These are phyloP conservation scores for Brachymystax lenok DNA, from an alignment of 2,797 vertebrate genomes.

Conservation along the genomic window DNA sequence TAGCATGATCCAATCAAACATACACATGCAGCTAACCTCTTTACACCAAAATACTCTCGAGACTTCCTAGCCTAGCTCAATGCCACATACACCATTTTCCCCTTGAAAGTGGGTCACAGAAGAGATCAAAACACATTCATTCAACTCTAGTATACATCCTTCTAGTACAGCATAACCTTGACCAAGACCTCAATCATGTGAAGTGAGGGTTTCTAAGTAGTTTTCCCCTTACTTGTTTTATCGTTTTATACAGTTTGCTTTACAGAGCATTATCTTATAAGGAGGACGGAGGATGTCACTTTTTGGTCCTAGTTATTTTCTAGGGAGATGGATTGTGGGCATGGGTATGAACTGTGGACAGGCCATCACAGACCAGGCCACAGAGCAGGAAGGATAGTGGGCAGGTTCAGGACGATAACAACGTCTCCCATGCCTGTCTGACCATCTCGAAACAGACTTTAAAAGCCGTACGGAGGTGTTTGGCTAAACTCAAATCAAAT, in stretches of 20 bases:
- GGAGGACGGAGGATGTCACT: neutral
- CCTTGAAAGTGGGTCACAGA: slow-evolving; percentile 43
- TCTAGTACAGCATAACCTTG: slow-evolving; percentile 23
- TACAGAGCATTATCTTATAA: neutral
- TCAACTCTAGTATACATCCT: slow-evolving; percentile 25
- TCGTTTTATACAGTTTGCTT: neutral
- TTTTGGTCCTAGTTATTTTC: neutral
- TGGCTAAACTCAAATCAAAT: too few relatives aligned
- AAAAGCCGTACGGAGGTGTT: neutral
- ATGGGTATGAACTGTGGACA: neutral
- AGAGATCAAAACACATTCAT: slow-evolving; percentile 43
- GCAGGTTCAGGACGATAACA: neutral
- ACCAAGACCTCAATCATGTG: slow-evolving; percentile 3
- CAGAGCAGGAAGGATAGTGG: neutral
- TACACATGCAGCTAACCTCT: slow-evolving; percentile 45
- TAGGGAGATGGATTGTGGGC: neutral
- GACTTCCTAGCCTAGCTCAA: slow-evolving; percentile 41
- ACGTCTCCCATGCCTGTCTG: neutral
- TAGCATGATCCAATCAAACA: slow-evolving; percentile 38
- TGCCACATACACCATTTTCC: slow-evolving; percentile 43
- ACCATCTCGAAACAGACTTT: neutral
- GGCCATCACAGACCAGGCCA: neutral
- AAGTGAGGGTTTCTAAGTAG: slow-evolving; percentile 3
- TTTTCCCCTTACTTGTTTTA: neutral
- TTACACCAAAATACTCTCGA: slow-evolving; percentile 49